Conservation (phyloP, 2,797 vertebrate genomes). For the Semaprochilodus insignis region DNA sequence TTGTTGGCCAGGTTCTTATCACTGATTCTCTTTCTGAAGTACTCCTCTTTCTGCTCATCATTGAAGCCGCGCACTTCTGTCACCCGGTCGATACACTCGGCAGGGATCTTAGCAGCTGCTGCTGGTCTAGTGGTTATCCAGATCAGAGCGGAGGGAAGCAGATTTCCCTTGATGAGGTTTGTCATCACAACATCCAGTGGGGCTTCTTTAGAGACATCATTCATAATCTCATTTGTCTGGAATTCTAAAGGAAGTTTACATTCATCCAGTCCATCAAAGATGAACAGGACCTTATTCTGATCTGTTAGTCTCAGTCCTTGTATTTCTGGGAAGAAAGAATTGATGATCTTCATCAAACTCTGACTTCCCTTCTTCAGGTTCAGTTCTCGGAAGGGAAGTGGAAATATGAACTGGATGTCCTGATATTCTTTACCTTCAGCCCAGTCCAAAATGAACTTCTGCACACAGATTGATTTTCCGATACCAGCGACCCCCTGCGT, state of each 20-base stretch:
- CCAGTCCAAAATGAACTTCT: slow-evolving; percentile 22
- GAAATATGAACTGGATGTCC: slow-evolving; percentile 19
- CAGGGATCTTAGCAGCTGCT: slow-evolving; percentile 27
- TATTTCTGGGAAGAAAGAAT: background rate
- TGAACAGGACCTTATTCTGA: background rate
- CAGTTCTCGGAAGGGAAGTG: background rate
- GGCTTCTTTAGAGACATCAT: background rate
- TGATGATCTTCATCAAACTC: slow-evolving; percentile 14
- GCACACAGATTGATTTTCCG: slow-evolving; percentile 41
- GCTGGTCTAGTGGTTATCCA: slow-evolving; percentile 24
- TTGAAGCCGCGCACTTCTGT: slow-evolving; percentile 23
- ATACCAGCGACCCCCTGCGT: slow-evolving; percentile 34
- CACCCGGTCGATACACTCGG: slow-evolving; percentile 18
- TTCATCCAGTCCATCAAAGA: background rate
- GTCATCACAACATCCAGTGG: background rate
- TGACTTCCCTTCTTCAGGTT: background rate
- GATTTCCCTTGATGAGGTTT: slow-evolving; percentile 19
- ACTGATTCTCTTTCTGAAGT: slow-evolving; percentile 35
- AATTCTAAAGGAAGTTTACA: slow-evolving; percentile 12
- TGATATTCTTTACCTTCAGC: slow-evolving; percentile 36
- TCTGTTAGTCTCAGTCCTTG: slow-evolving; percentile 20
- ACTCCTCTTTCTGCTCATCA: slow-evolving; percentile 23
- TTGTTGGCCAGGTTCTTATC: slow-evolving; percentile 9
- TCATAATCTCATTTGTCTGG: background rate
- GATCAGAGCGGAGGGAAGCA: slow-evolving; percentile 7